Conservation (phyloP, 1,140 invertebrate genomes). For the Platorchestia sp. region DNA sequence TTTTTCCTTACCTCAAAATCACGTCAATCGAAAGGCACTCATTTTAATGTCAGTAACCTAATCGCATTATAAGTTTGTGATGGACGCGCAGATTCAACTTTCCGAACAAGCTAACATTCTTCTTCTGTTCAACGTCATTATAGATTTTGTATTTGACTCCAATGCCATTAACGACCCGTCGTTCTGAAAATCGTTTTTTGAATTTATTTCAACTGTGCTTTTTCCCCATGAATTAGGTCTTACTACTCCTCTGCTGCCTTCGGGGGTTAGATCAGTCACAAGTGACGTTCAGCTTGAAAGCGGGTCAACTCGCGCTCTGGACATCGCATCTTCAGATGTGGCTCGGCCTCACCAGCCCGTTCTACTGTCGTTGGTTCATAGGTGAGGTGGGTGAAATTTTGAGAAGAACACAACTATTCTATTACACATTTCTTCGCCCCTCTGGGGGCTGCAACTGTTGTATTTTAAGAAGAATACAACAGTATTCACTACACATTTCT, state of each 20-base stretch:
- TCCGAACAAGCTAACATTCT: background rate
- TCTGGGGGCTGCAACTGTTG: too few species aligned
- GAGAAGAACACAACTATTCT: background rate
- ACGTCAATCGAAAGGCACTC: background rate
- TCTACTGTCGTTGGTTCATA: background rate
- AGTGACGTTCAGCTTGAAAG: too few species aligned
- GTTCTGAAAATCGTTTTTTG: background rate
- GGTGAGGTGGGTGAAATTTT: background rate
- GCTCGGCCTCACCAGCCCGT: background rate
- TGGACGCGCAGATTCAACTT: background rate
- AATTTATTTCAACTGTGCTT: background rate
- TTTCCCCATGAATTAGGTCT: background rate
- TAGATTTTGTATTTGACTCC: background rate
- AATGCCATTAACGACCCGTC: background rate
- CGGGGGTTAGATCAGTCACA: background rate
- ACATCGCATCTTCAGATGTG: background rate
- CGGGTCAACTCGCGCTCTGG: background rate
- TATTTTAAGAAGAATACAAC: too few species aligned
- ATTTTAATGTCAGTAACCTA: background rate
- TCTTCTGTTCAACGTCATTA: background rate
- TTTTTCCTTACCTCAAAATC: background rate
- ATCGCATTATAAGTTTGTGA: background rate
- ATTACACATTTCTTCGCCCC: too few species aligned
- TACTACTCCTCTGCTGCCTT: background rate
- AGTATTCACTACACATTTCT: too few species aligned